phyloP scores from a whole-genome alignment of 2,113 vertebrate species.

The Amazona guildingii region DNA sequence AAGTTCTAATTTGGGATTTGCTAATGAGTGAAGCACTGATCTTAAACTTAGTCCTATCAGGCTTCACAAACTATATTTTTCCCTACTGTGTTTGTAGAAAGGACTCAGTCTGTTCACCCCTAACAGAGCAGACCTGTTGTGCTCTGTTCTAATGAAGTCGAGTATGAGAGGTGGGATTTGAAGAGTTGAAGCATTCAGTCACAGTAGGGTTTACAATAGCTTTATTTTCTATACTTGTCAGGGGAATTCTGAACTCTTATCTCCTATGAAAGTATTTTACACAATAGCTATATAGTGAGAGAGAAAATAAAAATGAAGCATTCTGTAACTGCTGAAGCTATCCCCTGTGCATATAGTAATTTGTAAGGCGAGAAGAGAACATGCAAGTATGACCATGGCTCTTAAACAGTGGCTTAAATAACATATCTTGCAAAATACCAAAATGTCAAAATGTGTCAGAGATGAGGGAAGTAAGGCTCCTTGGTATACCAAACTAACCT shows the following conservation, averaged over 20 bases:
- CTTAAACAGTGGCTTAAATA: not conserved
- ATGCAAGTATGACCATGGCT: not conserved
- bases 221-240: not conserved
- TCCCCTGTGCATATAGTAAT: not conserved
- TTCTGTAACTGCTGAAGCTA: not conserved
- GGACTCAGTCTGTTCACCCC: not conserved
- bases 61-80: not conserved
- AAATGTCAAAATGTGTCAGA: not conserved
- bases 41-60: not conserved
- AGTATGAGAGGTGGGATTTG: not conserved
- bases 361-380: not conserved
- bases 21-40: not conserved
- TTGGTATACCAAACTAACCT: not conserved
- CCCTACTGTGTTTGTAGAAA: not conserved
- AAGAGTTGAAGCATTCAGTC: not conserved
- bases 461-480: not conserved
- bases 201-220: not conserved
- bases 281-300: not conserved
- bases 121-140: not conserved
- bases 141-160: not conserved
- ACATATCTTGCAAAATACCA: not conserved
- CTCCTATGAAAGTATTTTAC: not conserved
- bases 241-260: not conserved
- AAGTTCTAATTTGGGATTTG: slow-evolving; percentile 40
- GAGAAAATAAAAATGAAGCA: not conserved